Evolutionary conservation across 1,140 invertebrate genomes (phyloP), one percentile per base, ranked within the genome.

Genomic region (Cataglyphis hispanica): DNA sequence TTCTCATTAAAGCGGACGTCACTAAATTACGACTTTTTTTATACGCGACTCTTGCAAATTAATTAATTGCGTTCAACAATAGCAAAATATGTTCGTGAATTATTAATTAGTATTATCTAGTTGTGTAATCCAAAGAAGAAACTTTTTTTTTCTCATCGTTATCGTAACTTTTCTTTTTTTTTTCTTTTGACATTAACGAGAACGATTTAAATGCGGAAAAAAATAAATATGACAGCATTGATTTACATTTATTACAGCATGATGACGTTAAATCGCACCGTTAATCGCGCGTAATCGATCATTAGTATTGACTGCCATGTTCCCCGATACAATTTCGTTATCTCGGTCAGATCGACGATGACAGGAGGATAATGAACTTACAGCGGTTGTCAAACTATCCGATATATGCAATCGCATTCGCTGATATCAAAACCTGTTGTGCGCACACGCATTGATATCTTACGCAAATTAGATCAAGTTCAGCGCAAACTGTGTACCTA

Each of bases 281-380:
- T 74, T 83, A 74, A 72, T 37, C 67, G 67, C 40, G n/a, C 25
- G 60, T 83, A 74, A 83, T 83, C 78, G 67, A 83, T 83, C 67
- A 74, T 72, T 60, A 74, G 53, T 27, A 58, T 83, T 53, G 67
- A 61, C 67, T 74, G 67, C 53, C 53, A 60, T 13, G 67, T 83
- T 83, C 78, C 46, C 67, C 67, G 67, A 22, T 56, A 74, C 78
- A 83, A 83, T 83, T 83, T 83, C 70, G 78, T 83, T 83, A 83
- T 83, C 78, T 83, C 78, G 67, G 78, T 83, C 78, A 83, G 78
- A 83, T 83, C 78, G 25, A 25, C 78, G 78, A 67, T 74, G 78
- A 83, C 78, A 83, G 78, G 78, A 61, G 78, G 67, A 83, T 83
- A 83, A 83, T 83, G 67, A 83, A 83, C 78, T 83, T 83, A 83